Base-by-base conservation (phyloP, 2,888 invertebrate species). In the Hypsopygia costalis region DNA sequence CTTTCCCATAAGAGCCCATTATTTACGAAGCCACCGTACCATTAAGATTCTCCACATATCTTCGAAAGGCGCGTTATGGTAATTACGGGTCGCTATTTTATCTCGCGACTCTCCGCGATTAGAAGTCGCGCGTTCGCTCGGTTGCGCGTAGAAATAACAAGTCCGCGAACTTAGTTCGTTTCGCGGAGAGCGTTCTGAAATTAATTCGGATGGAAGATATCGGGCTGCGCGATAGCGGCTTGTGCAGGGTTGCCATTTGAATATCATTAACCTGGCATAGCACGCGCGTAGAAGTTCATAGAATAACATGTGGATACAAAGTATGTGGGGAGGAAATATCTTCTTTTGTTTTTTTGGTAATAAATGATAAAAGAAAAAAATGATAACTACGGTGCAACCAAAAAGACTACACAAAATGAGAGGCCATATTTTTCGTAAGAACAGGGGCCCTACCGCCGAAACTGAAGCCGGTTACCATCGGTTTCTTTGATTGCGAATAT, bases 141-240 rank as follows among this genome's bases (percentile, higher is more conserved):
- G 69, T 45, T 72, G 74, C 73, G 68, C 78, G 73, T 67, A 75
- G 81, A 85, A 86, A 85, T 85, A 87, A 86, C 86, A 88, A 86
- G 86, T 85, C 80, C 79, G 69, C 76, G 83, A 85, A 81, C 78
- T 81, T 74, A 73, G 75, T 86, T 85, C 83, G 82, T 79, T 86
- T 81, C 81, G 72, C 67, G 61, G 70, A 71, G 64, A 71, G 64
- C 79, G 80, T 76, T 80, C 69, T 71, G 73, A 87, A 88, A 87
- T 87, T 87, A 88, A 88, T 88, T 88, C 87, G 86, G 82, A 88
- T 87, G 88, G 88, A 88, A 88, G 88, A 87, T 88, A 87, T 87
- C 85, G 85, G 82, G 80, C 62, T 65, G 72, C 54, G 76, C 72
- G 86, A 87, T 88, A 86, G 85, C 83, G 80, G 9, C 31, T 11